Conservation (phyloP, 2,888 invertebrate genomes). For the Himalopsyche anomala region DNA sequence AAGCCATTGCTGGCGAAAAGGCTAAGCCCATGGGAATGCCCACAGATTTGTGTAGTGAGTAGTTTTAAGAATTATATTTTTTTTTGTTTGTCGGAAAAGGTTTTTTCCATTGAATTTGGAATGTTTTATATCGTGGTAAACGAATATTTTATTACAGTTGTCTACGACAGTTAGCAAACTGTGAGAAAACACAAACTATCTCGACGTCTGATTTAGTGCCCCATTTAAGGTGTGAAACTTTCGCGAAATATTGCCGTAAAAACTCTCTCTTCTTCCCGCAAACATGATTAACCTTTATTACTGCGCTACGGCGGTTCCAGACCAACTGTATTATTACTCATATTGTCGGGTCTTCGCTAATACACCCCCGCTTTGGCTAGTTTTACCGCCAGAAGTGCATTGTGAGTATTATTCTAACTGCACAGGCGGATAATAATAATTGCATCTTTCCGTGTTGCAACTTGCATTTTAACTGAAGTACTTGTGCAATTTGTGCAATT, state of each 20-base stretch:
- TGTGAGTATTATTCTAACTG: constrained; percentile 36
- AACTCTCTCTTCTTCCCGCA: not conserved
- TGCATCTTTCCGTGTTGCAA: constrained; percentile 47
- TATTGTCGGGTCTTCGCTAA: not conserved
- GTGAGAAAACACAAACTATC: not conserved
- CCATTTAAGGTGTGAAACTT: constrained; percentile 35
- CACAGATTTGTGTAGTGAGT: no score
- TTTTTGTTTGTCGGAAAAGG: no score
- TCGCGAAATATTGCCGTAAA: constrained; percentile 14
- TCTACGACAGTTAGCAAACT: not conserved
- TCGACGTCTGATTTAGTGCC: not conserved
- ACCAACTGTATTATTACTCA: constrained; percentile 3
- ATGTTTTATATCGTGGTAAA: no score
- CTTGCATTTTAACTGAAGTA: constrained; percentile 38
- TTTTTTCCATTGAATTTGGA: no score
- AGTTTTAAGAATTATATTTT: no score
- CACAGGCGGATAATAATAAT: constrained; percentile 43
- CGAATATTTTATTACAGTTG: no score
- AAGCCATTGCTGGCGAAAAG: no score
- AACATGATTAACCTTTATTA: constrained; percentile 42
- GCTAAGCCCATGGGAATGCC: no score
- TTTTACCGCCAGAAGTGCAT: constrained; percentile 22
- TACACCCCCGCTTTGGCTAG: constrained; percentile 13
- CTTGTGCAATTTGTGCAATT: constrained; percentile 54
- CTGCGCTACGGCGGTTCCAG: constrained; percentile 1